Evolutionary conservation across 2,113 vertebrate genomes (phyloP).

Genomic region (Pardalotus punctatus): DNA sequence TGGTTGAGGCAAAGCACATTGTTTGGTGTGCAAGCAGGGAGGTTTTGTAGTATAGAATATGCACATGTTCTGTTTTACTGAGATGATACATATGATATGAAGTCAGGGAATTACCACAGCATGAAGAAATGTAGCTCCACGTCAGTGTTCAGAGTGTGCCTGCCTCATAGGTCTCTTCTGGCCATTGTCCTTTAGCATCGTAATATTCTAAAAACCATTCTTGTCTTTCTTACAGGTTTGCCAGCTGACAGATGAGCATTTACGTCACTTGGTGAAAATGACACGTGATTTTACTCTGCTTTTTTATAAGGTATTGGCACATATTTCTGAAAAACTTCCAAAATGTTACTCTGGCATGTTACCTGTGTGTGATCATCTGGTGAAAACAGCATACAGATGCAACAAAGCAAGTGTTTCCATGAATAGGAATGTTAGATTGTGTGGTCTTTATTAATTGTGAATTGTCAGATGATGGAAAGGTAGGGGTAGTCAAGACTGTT

Average conservation of each 20-base stretch:
- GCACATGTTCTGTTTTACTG: neutral
- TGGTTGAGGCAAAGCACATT: neutral
- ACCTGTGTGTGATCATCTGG: neutral
- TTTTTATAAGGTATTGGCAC: slow-evolving; percentile 88
- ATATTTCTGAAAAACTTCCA: neutral
- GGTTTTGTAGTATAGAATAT: neutral
- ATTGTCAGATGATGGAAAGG: neutral
- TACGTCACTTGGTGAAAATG: slow-evolving; percentile 88
- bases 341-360: neutral
- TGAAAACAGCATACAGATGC: neutral
- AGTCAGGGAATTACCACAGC: neutral
- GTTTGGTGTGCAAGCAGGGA: neutral
- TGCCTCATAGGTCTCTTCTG: neutral
- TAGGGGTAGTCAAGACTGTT: neutral
- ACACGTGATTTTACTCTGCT: slow-evolving; percentile 87
- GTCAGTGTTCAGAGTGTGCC: neutral
- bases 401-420: neutral
- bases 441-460: neutral
- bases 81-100: neutral
- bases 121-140: neutral
- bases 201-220: neutral
- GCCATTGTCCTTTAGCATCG: neutral
- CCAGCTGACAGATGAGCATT: slow-evolving; percentile 80
- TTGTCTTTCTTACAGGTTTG: slow-evolving; percentile 73
- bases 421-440: neutral